Evolutionary conservation across 2,113 vertebrate species (phyloP).

Genomic region (Pachyramphus minor): DNA sequence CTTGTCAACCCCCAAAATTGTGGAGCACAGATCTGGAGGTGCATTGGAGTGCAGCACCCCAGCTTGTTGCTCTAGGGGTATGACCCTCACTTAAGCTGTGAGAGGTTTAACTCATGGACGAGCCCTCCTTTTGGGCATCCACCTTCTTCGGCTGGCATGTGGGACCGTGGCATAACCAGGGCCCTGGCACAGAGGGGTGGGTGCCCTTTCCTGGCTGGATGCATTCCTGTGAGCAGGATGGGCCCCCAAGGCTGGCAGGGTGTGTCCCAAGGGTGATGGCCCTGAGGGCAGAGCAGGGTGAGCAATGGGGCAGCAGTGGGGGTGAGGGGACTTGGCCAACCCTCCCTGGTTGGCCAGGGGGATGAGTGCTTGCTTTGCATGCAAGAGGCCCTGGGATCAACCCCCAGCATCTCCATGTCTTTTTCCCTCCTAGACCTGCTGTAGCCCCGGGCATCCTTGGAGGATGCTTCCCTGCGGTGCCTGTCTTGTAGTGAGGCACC

Average conservation of each 20-base stretch:
- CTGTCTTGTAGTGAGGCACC: background rate
- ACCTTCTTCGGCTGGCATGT: rapidly evolving
- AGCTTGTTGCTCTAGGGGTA: conserved; percentile 66
- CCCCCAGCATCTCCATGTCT: background rate
- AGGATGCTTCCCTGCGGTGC: background rate
- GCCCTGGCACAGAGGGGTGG: too few species aligned
- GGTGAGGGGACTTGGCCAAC: too few species aligned
- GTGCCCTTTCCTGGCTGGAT: too few species aligned
- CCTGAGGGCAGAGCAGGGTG: too few species aligned
- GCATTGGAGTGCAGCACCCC: background rate
- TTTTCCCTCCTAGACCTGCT: rapidly evolving
- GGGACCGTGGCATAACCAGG: background rate
- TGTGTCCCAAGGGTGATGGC: background rate
- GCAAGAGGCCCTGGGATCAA: background rate
- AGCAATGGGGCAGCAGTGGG: background rate
- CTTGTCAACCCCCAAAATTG: background rate
- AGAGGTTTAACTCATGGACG: conserved; percentile 67
- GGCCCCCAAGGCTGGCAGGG: background rate
- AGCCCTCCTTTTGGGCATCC: background rate
- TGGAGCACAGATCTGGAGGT: background rate
- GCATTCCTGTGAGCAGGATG: background rate
- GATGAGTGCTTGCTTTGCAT: background rate
- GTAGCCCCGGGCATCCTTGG: background rate
- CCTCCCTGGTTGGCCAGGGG: rapidly evolving
- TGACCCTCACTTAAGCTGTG: conserved; percentile 57